Conservation (phyloP, 2,113 vertebrate genomes). For the Ptilonorhynchus violaceus region DNA sequence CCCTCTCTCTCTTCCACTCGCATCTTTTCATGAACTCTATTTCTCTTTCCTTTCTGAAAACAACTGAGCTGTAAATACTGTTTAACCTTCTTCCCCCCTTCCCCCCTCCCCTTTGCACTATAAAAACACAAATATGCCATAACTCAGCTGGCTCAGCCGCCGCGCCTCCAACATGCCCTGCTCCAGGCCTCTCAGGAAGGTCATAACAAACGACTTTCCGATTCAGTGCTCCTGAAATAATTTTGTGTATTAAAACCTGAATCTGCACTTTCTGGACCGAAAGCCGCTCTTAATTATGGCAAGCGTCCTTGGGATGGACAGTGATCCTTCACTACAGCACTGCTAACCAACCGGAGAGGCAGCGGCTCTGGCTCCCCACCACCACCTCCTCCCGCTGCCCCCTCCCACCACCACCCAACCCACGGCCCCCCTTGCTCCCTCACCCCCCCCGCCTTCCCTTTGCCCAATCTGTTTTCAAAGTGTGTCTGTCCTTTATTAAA, state of each 20-base stretch:
- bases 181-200: slow-evolving; percentile 98
- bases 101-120: slow-evolving; percentile 90
- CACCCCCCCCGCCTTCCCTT: slow-evolving; percentile 76
- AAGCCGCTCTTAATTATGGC: slow-evolving; percentile 99
- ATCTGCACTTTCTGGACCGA: slow-evolving; percentile 99
- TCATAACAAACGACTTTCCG: slow-evolving; percentile 99
- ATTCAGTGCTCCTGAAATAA: slow-evolving; percentile 99
- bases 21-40: slow-evolving; percentile 84
- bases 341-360: slow-evolving; percentile 79
- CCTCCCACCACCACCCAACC: slow-evolving; percentile 67
- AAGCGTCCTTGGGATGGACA: slow-evolving; percentile 99
- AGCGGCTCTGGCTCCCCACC: slow-evolving; percentile 45
- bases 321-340: slow-evolving; percentile 95
- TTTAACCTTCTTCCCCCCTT: slow-evolving; percentile 87
- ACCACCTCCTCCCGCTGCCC: slow-evolving; percentile 58
- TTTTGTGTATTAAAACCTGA: slow-evolving; percentile 99
- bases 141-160: slow-evolving; percentile 95
- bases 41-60: slow-evolving; percentile 94
- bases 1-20: slow-evolving; percentile 58
- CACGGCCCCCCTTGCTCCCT: slow-evolving; percentile 70
- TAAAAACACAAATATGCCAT: slow-evolving; percentile 99
- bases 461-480: slow-evolving; percentile 99
- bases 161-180: slow-evolving; percentile 97
- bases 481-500: slow-evolving; percentile 99
- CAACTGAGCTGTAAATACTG: slow-evolving; percentile 99